Base-by-base conservation (phyloP, 1,140 invertebrate species). In the Drosophila mojavensis region DNA sequence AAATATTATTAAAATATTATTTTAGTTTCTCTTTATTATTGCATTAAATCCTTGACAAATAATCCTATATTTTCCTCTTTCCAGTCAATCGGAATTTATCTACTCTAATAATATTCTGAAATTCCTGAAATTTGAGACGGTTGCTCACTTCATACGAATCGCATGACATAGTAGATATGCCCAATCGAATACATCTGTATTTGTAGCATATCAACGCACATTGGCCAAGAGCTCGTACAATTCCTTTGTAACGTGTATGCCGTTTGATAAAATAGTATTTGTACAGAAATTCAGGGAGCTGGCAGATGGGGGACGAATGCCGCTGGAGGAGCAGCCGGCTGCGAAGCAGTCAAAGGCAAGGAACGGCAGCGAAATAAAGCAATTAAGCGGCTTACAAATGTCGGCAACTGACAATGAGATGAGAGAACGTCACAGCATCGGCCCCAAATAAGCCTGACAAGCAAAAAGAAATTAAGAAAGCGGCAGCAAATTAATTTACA, bases 361-460 rank as follows among this genome's bases (percentile, higher is more conserved):
- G 15, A 17, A 47, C 3, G 43, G 15, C 65, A 70, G 77, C 65
- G 70, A 78, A 89, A 88, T 88, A 88, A 89, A 88, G 84, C 85
- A 88, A 88, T 88, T 88, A 88, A 88, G 84, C 84, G 80, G 80
- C 84, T 88, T 89, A 88, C 80, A 89, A 89, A 86, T 86, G 80
- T 74, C 79, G 75, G 66, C 81, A 62, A 84, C 75, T 84, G 67
- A 67, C 71, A 79, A 66, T 77, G 53, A 59, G 39, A 59, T 26
- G 63, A 69, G 60, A 48, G 59, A 64, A 64, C 41, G 59, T 53
- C 41, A 33, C 64, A 79, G 64, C 43, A 62, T 43, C 53, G 36
- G 66, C 45, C 67, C 48, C 64, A 74, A 83, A 78, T 75, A 88
- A 83, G 74, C 72, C 83, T 83, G 73, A 89, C 80, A 88, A 88